Conservation (phyloP, 2,888 invertebrate genomes). For the Sturmia bella region DNA sequence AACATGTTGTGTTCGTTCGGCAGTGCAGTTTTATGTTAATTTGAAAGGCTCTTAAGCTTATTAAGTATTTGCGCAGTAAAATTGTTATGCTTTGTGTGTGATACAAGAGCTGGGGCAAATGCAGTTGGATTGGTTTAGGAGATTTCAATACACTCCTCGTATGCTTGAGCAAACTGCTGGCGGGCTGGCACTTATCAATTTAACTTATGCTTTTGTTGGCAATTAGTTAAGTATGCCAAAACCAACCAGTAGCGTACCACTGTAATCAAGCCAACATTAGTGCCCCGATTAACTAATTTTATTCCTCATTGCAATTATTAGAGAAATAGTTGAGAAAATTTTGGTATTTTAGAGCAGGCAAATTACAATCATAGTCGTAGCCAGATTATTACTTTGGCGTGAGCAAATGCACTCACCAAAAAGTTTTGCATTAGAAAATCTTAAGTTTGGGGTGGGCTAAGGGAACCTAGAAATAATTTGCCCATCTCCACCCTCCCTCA, state of each 20-base stretch:
- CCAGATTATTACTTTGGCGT: too few species aligned
- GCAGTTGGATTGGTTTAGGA: constrained; percentile 40
- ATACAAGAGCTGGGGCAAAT: background rate
- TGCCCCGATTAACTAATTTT: constrained; percentile 1
- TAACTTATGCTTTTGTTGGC: constrained; percentile 16
- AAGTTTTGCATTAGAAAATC: too few species aligned
- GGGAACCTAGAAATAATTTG: too few species aligned
- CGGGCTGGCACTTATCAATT: constrained; percentile 6
- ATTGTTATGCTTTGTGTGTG: constrained; percentile 22
- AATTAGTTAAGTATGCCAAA: constrained; percentile 30
- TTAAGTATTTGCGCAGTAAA: constrained; percentile 10
- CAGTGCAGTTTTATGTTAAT: constrained; percentile 25
- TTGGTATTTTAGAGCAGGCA: too few species aligned
- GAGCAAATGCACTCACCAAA: too few species aligned
- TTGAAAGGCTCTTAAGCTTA: constrained; percentile 31
- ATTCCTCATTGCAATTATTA: background rate
- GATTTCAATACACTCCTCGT: constrained; percentile 34
- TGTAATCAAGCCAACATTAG: background rate
- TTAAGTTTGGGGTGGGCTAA: too few species aligned
- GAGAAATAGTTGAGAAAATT: too few species aligned
- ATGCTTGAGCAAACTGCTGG: constrained; percentile 2
- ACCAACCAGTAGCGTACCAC: background rate
- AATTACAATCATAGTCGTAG: too few species aligned
- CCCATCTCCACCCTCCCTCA: too few species aligned
- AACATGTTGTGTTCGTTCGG: constrained; percentile 27